Percentiles rank a stretch among this genome's conserved stretches.
Evolutionary conservation across 2,797 vertebrate species (phyloP).

Genomic region (Danio tinwini): DNA sequence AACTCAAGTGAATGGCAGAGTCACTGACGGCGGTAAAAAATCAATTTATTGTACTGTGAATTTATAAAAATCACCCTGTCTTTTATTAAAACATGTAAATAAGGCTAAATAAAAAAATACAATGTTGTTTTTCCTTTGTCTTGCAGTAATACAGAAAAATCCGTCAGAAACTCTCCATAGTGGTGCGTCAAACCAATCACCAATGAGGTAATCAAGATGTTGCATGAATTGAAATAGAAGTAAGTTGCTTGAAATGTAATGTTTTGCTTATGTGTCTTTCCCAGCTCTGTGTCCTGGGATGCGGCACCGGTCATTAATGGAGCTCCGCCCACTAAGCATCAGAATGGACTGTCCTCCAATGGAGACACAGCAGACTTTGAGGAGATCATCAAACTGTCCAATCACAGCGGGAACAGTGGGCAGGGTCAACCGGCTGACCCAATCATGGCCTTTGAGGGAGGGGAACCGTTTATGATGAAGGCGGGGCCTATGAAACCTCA

Average conservation of each 20-base stretch:
- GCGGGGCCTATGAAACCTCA: conserved; percentile 87
- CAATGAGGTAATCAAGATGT: conserved; percentile 53
- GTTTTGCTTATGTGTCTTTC: neutral
- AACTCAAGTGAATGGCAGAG: conserved; percentile 73
- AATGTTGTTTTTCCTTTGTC: neutral
- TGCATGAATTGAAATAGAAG: too few relatives aligned
- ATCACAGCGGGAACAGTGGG: conserved; percentile 65
- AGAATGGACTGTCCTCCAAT: conserved; percentile 88
- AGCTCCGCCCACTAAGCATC: conserved; percentile 80
- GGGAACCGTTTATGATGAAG: conserved; percentile 91
- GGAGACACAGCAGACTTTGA: conserved; percentile 73
- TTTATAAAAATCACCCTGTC: neutral
- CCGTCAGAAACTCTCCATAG: conserved; percentile 41
- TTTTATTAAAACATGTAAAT: neutral
- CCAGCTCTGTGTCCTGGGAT: conserved; percentile 54
- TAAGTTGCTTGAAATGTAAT: neutral
- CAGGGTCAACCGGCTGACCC: conserved; percentile 70
- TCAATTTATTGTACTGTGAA: conserved; percentile 7
- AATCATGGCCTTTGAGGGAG: conserved; percentile 86
- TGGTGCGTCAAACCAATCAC: conserved; percentile 56
- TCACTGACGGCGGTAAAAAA: conserved; percentile 53
- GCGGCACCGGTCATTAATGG: conserved; percentile 81
- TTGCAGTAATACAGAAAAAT: conserved; percentile 63
- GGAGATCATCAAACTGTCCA: conserved; percentile 76
- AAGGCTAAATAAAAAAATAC: neutral